These are phyloP conservation scores for Spodoptera littoralis DNA, from an alignment of 2,888 invertebrate species.

Conservation along the genomic window DNA sequence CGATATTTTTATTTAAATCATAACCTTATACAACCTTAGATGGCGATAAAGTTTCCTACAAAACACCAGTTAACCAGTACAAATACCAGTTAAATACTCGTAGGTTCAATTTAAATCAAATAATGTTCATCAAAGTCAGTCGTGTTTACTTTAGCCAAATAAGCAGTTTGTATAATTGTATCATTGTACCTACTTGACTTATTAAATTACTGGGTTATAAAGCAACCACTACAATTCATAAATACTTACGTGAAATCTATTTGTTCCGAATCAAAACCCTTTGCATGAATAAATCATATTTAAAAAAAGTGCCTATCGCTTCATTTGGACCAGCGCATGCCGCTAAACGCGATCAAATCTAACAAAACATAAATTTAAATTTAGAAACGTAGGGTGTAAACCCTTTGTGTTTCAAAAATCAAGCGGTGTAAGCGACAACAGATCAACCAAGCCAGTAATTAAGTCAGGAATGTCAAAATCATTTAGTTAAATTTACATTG, in stretches of 20 bases:
- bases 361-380: slow-evolving; percentile 88
- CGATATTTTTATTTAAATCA: no score
- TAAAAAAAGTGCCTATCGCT: slow-evolving; percentile 77
- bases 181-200: no score
- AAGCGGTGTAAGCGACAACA: slow-evolving; percentile 62
- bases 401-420: slow-evolving; percentile 74
- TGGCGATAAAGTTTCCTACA: no score
- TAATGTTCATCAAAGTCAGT: no score
- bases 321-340: slow-evolving; percentile 77
- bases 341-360: slow-evolving; percentile 87
- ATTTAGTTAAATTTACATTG: slow-evolving; percentile 9
- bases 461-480: background rate
- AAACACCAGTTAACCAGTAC: no score
- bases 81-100: no score
- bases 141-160: no score
- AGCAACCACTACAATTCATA: slow-evolving; percentile 11
- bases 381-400: slow-evolving; percentile 80
- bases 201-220: no score
- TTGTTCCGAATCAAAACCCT: slow-evolving; percentile 72
- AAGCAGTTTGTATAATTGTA: no score
- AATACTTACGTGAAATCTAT: slow-evolving; percentile 46
- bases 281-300: slow-evolving; percentile 80
- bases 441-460: slow-evolving; percentile 26
- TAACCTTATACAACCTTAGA: no score
- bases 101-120: no score